Evolutionary conservation across 1,140 invertebrate species (phyloP), one percentile per base, ranked within the genome.

Genomic region (Macrobrachium nipponense): DNA sequence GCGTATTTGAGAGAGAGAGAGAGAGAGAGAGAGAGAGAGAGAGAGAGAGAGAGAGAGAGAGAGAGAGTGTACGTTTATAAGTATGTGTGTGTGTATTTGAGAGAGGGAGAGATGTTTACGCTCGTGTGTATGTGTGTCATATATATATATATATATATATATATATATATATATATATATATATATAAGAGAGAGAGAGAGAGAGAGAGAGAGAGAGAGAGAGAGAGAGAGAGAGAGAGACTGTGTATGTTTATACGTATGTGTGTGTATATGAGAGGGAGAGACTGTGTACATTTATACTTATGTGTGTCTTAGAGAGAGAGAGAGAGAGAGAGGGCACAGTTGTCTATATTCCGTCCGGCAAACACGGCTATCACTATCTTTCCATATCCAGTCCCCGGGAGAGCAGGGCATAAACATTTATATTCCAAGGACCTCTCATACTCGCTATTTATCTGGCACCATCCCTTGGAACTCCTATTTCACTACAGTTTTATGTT

Each of bases 81-180:
- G 36, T 68, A 68, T 15, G n/a, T 20, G 36, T 68, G n/a, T 68
- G 23, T 68, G n/a, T 68, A 68, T 68, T 12, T 68, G 36, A 18
- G n/a, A 18, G 51, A 68, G 23, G 23, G 12, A 68, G 2, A 68
- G 20, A 4, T 80, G 78, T 80, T 60, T 80, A 36, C 36, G 23
- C 61, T n/a, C n/a, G n/a, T n/a, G n/a, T n/a, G 51, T 66, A 20
- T 66, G 51, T 80, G 11, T 36, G n/a, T 80, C n/a, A n/a, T n/a
- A n/a, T n/a, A 68, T 68, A 68, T 68, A 68, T 27, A n/a, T 68
- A n/a, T 68, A n/a, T 68, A 68, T 68, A 68, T 68, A 68, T 68
- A 68, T 68, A 68, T 68, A 68, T 68, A 68, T 68, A n/a, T 68
- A 68, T 68, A 68, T 68, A 68, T 68, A 68, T 68, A 66, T n/a